Evolutionary conservation across 2,113 vertebrate species (phyloP).

Genomic region (Thunnus thynnus): DNA sequence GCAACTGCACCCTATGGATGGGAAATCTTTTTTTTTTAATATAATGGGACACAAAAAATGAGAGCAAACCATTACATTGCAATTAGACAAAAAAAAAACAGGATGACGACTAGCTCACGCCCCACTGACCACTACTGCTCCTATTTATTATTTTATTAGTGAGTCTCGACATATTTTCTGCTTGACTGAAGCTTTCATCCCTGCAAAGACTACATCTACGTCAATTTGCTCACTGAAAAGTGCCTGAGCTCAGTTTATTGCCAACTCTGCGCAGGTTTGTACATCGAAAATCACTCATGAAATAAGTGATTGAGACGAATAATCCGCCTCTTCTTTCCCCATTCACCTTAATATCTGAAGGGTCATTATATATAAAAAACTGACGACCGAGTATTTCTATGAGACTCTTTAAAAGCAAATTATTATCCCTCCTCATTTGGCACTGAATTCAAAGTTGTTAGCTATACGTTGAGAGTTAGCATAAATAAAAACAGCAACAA

Average conservation of each 20-base stretch:
- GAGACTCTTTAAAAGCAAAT: not conserved
- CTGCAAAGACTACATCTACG: slow-evolving; percentile 21
- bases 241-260: slow-evolving; percentile 8
- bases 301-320: slow-evolving; percentile 12
- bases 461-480: slow-evolving; percentile 1
- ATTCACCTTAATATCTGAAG: not conserved
- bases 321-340: not conserved
- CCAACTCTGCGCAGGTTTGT: slow-evolving; percentile 29
- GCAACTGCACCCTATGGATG: not conserved
- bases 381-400: not conserved
- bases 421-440: not conserved
- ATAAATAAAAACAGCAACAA: slow-evolving; percentile 44
- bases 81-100: not conserved
- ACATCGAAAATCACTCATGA: slow-evolving; percentile 25
- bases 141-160: slow-evolving; percentile 24
- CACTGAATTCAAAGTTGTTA: slow-evolving; percentile 48
- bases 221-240: slow-evolving; percentile 37
- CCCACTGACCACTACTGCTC: slow-evolving; percentile 23
- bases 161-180: slow-evolving; percentile 57
- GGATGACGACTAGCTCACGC: slow-evolving; percentile 13
- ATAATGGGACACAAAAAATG: not conserved
- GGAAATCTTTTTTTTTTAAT: slow-evolving; percentile 19
- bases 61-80: slow-evolving; percentile 17
- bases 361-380: not conserved
- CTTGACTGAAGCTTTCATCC: slow-evolving; percentile 36